Evolutionary conservation across 1,140 invertebrate genomes (phyloP), one percentile per base, ranked within the genome.

Genomic region (Macrotrachela quadricornifera): DNA sequence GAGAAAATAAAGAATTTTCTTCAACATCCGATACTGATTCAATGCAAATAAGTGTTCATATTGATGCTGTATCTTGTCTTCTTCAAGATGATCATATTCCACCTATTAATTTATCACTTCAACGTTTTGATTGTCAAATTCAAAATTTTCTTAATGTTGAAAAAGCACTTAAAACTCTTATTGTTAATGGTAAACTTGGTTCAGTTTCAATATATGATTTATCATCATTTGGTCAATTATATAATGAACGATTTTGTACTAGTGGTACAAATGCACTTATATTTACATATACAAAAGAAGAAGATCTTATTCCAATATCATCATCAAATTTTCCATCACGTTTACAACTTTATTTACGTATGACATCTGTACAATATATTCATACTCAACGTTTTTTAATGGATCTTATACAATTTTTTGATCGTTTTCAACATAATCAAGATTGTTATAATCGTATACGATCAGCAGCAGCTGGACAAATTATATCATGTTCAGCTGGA

Each of bases 371-470:
- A 0, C 77, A 82, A 59, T 95, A 92, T 68, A 80, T 91, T 40
- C 88, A 96, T 64, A 94, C 90, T 0, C 85, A 92, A 61, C 74
- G 87, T 48, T 96, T 94, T 71, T 76, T 88, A 37, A 76, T 78
- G 0, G 86, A 92, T 65, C 70, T 92, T 15, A 78, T 85, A 57
- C 69, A 75, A 11, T 92, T 92, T 66, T 80, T 85, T 49, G 74
- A 80, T 21, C 80, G 91, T 59, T 87, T 94, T 62, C 76, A 80
- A 13, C 79, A 85, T 60, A 66, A 90, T 6, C 79, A 85, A 61
- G 77, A 79, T 51, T 73, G 82, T 40, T 73, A 81, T 64, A 71
- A 72, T 1, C 74, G 76, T 50, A 67, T 78, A 50, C 61, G 66
- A 50, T 67, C 67, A 42, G 66, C 67, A 11, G 66, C 66, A 39